A percentile compares a stretch with the other conserved stretches of the same genome.
These are phyloP conservation scores for Sorex araneus DNA, from an alignment of 2,113 vertebrate genomes.

Conservation along the genomic window DNA sequence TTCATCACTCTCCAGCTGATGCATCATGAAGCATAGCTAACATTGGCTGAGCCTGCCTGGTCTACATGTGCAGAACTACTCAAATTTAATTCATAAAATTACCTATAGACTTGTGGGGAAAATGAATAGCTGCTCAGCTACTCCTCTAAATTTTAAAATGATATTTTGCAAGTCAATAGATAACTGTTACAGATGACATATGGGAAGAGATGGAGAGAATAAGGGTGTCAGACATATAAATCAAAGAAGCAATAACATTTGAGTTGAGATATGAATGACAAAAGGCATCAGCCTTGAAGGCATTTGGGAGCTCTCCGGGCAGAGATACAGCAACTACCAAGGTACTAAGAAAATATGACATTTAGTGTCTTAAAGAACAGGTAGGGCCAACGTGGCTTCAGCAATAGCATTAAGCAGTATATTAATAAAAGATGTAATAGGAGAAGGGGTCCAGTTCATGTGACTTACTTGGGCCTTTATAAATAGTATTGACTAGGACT, in stretches of 20 bases:
- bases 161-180: neutral
- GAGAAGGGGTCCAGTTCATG: neutral
- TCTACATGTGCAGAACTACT: neutral
- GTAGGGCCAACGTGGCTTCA: neutral
- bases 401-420: neutral
- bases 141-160: neutral
- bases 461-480: neutral
- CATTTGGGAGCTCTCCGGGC: neutral
- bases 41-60: neutral
- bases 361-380: neutral
- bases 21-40: neutral
- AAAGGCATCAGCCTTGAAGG: neutral
- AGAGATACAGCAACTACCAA: accelerated
- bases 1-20: neutral
- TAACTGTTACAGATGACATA: neutral
- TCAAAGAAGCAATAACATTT: neutral
- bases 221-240: neutral
- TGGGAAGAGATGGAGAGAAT: neutral
- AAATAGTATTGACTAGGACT: neutral
- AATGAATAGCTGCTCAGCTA: neutral
- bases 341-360: neutral
- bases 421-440: neutral
- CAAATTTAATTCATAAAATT: neutral
- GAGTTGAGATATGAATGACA: neutral
- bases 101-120: too few species aligned